Percentiles rank a stretch among this genome's conserved stretches.
Conservation (phyloP, 2,888 invertebrate species). For the Caenorhabditis sp. region DNA sequence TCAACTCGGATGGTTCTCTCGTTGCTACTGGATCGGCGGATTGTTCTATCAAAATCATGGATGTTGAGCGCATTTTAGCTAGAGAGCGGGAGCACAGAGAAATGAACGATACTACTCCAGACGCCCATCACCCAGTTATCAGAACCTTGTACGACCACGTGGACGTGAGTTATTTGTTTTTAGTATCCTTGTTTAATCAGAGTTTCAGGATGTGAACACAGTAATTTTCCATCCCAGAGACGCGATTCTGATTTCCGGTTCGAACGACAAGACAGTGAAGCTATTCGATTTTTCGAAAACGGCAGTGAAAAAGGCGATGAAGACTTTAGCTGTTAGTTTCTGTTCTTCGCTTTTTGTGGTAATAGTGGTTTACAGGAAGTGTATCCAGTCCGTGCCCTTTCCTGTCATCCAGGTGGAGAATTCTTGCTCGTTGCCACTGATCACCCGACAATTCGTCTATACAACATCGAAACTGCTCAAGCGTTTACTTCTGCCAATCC, state of each 20-base stretch:
- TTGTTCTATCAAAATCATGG: conserved; percentile 98
- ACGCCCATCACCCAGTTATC: conserved; percentile 93
- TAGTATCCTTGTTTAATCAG: not conserved
- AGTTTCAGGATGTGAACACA: conserved; percentile 91
- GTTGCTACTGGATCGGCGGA: conserved; percentile 99
- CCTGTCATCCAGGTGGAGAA: conserved; percentile 97
- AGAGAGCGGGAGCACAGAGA: conserved; percentile 89
- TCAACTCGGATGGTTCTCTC: conserved; percentile 94
- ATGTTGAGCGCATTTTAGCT: conserved; percentile 98
- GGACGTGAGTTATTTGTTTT: conserved; percentile 85
- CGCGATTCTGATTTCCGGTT: conserved; percentile 95
- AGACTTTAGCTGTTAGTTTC: conserved; percentile 87
- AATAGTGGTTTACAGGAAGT: conserved; percentile 91
- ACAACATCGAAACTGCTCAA: conserved; percentile 95
- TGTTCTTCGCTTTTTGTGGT: no score
- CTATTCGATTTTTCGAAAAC: conserved; percentile 98
- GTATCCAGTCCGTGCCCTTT: conserved; percentile 92
- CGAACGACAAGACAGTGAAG: conserved; percentile 94
- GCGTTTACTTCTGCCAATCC: conserved; percentile 95
- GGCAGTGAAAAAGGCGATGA: conserved; percentile 97
- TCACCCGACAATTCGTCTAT: conserved; percentile 91
- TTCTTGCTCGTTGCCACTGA: conserved; percentile 94
- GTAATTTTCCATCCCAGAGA: conserved; percentile 97
- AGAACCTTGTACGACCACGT: conserved; percentile 97
- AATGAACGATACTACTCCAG: conserved; percentile 84